phyloP scores from a whole-genome alignment of 1,140 invertebrate species.

The Andrena cerasifolii region DNA sequence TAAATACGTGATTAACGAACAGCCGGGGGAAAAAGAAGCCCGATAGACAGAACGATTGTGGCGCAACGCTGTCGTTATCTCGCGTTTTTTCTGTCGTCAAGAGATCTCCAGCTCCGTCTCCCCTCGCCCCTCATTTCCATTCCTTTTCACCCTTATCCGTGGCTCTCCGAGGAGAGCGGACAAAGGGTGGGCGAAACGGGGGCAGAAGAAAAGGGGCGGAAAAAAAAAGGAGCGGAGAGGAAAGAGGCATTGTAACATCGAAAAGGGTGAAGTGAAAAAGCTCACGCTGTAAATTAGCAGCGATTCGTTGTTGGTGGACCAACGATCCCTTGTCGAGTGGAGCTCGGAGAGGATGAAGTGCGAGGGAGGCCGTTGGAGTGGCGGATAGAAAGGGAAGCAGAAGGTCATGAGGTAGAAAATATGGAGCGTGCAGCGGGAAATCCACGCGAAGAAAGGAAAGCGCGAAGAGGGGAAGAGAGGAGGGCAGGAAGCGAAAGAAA shows the following conservation, averaged over 20 bases:
- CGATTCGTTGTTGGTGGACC: slow-evolving; percentile 7
- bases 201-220: background rate
- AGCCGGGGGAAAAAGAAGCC: background rate
- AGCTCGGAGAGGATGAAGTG: background rate
- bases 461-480: background rate
- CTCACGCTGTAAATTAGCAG: slow-evolving; percentile 4
- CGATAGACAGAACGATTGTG: slow-evolving; percentile 39
- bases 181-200: background rate
- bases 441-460: background rate
- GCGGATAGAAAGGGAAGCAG: background rate
- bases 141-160: background rate
- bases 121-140: background rate
- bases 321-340: background rate
- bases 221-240: background rate
- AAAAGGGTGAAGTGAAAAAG: background rate
- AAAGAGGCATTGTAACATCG: background rate
- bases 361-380: background rate
- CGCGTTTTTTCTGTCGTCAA: slow-evolving; percentile 18
- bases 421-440: too few species aligned
- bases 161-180: background rate
- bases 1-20: slow-evolving; percentile 29
- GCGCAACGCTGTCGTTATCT: slow-evolving; percentile 38
- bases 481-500: background rate
- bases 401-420: background rate
- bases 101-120: background rate